Evolutionary conservation across 2,797 vertebrate species (phyloP).

Genomic region (Furcifer pardalis): DNA sequence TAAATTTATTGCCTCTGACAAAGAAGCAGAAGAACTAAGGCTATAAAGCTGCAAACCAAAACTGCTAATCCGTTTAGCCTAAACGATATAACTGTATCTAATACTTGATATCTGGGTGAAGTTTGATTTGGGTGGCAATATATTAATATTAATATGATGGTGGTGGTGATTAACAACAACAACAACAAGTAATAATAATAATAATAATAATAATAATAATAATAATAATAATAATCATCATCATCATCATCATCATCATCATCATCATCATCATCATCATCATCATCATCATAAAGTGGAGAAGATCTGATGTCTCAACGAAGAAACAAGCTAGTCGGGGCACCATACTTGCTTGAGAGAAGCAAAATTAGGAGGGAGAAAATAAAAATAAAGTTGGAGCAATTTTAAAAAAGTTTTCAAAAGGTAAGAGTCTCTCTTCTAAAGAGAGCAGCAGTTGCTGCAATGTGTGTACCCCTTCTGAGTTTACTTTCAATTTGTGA

Average conservation of each 20-base stretch:
- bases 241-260: too few relatives aligned
- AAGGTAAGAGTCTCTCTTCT: not conserved
- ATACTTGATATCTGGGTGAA: too few relatives aligned
- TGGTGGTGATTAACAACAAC: too few relatives aligned
- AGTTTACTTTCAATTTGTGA: not conserved
- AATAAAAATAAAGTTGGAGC: not conserved
- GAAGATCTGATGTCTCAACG: not conserved
- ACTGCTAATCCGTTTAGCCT: too few relatives aligned
- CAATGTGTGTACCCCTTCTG: not conserved
- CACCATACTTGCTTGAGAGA: not conserved
- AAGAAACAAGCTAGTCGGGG: not conserved
- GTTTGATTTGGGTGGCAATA: too few relatives aligned
- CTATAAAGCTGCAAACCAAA: fast-evolving
- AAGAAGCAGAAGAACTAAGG: not conserved
- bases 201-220: too few relatives aligned
- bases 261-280: too few relatives aligned
- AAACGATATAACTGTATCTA: too few relatives aligned
- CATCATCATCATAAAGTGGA: too few relatives aligned
- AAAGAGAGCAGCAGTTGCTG: not conserved
- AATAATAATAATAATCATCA: too few relatives aligned
- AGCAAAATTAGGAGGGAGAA: not conserved
- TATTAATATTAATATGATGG: too few relatives aligned
- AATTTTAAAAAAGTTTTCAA: not conserved
- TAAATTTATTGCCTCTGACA: conserved; percentile 17
- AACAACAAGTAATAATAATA: too few relatives aligned